Evolutionary conservation across 37 sponge, comb jelly and placozoan species (phyloP), one percentile per base, ranked within the genome.

Genomic region (Beroe forskalii): DNA sequence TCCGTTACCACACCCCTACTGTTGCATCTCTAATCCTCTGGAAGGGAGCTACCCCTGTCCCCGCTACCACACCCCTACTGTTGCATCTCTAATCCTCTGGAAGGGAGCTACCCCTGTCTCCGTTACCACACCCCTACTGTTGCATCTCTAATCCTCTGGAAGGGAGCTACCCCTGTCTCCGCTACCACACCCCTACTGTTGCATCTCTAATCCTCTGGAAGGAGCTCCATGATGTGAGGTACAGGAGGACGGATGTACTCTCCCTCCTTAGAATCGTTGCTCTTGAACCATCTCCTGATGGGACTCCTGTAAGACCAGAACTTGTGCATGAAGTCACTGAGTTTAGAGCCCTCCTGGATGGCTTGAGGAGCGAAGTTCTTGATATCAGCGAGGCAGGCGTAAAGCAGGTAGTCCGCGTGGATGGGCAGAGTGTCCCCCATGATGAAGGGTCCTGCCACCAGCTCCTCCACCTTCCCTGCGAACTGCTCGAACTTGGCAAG

Each of bases 201-300:
- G n/a, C n/a, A n/a, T n/a, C n/a, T n/a, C n/a, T n/a, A n/a, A n/a
- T n/a, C n/a, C n/a, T n/a, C n/a, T 23, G 66, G 66, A 19, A 63
- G 66, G 25, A 63, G 66, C 2, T 63, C 66, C 66, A 63, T 63
- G 66, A 63, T 63, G 25, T 63, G 66, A 19, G 66, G 66, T 63
- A 30, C 25, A 63, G 66, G 66, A 63, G 66, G 66, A 28, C 66
- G 66, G 66, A 63, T 63, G 25, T 63, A 63, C 66, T 63, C 66
- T 63, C 66, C 66, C 4, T 3, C 25, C 66, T 63, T 63, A 20
- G 66, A 63, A 4, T 63, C 66, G 66, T 63, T 63, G 25, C 28
- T n/a, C 66, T 63, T 63, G 66, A 63, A 63, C 66, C 66, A 63
- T 63, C 66, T 63, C n/a, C 66, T 6, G 66, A 63, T 63, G 6